Evolutionary conservation across 2,113 vertebrate species (phyloP).

Genomic region (Xenotilapia leptura): DNA sequence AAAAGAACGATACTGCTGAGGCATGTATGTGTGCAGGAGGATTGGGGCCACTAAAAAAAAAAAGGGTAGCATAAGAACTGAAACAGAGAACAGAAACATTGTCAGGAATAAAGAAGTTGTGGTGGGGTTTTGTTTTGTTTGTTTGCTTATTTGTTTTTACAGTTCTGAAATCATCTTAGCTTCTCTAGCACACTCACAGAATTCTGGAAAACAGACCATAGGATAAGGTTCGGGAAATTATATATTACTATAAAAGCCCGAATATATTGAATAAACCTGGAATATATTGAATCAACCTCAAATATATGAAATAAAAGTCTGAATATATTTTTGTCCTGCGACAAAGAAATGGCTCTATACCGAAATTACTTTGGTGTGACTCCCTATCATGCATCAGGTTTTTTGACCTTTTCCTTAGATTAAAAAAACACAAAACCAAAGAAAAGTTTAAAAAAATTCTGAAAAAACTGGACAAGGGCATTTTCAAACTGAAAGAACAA

Average conservation of each 20-base stretch:
- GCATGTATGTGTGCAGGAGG: not conserved
- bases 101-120: not conserved
- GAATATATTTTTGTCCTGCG: not conserved
- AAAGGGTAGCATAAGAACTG: not conserved
- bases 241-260: not conserved
- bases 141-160: not conserved
- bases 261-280: not conserved
- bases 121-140: not conserved
- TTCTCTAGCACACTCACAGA: not conserved
- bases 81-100: not conserved
- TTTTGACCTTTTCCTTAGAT: not conserved
- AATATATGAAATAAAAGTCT: not conserved
- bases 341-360: not conserved
- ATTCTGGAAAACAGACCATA: not conserved
- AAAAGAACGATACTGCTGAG: not conserved
- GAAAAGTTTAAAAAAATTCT: accelerated
- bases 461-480: not conserved
- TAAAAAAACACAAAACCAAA: not conserved
- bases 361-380: not conserved
- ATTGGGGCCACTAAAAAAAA: not conserved
- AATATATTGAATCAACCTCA: not conserved
- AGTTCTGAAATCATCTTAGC: not conserved
- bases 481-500: not conserved
- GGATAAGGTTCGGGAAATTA: not conserved
- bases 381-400: not conserved